These are phyloP conservation scores for Phocides pigmalion DNA, from an alignment of 1,140 invertebrate genomes.

Conservation along the genomic window DNA sequence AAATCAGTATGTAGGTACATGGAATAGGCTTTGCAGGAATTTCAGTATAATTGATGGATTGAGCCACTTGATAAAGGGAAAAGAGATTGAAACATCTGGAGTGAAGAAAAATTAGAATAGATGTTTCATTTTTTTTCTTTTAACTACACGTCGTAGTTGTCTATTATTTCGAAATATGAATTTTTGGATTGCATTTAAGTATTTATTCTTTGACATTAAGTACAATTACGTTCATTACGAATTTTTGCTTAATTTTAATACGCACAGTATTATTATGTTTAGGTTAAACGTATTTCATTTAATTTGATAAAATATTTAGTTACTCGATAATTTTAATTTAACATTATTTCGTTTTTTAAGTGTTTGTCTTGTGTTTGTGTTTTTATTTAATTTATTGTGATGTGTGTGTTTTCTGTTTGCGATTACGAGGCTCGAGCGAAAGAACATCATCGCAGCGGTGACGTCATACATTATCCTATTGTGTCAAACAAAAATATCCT, in stretches of 20 bases:
- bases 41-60: background rate
- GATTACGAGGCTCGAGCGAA: background rate
- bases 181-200: background rate
- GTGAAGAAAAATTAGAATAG: conserved; percentile 6
- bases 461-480: background rate
- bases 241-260: conserved; percentile 12
- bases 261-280: conserved; percentile 26
- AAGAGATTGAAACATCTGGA: conserved; percentile 1
- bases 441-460: background rate
- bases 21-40: background rate
- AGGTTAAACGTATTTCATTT: background rate
- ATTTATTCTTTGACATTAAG: background rate
- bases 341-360: background rate
- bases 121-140: conserved; percentile 3
- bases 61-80: background rate
- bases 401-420: background rate
- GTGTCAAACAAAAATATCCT: no score
- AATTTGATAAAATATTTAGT: conserved; percentile 6
- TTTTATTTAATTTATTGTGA: background rate
- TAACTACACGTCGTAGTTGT: background rate
- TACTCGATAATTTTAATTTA: conserved; percentile 9
- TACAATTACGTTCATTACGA: background rate
- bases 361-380: background rate
- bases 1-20: background rate
- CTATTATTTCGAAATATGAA: background rate